Evolutionary conservation across 2,888 invertebrate species (phyloP).

Genomic region (Himalopsyche tibetana): DNA sequence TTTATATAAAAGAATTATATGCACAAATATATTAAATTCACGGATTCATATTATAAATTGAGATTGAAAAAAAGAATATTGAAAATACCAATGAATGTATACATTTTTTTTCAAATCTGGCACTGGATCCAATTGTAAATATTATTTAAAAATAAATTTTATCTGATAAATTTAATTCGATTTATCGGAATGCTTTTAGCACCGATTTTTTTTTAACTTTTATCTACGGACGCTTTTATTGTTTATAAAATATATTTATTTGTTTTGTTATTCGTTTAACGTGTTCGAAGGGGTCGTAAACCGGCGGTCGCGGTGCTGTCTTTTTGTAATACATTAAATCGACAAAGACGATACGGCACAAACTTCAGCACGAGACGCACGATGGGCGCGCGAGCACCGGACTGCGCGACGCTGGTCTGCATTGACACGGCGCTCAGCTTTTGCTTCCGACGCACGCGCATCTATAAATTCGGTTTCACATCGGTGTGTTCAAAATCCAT

Average conservation of each 20-base stretch:
- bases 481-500: not conserved
- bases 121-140: not conserved
- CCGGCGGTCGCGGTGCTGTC: constrained; percentile 27
- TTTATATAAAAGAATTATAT: too few relatives aligned
- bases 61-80: too few relatives aligned
- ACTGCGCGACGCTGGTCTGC: constrained; percentile 7
- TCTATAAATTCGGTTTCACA: not conserved
- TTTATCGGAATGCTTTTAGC: constrained; percentile 22
- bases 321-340: not conserved
- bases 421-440: not conserved
- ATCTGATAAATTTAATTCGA: constrained; percentile 1
- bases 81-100: too few relatives aligned
- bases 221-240: not conserved
- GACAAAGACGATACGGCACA: not conserved
- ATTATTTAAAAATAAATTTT: not conserved
- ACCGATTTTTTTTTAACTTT: not conserved
- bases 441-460: constrained; percentile 37
- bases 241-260: constrained; percentile 7
- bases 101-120: not conserved
- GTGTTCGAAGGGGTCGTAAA: constrained; percentile 22
- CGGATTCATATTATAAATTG: too few relatives aligned
- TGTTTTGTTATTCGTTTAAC: constrained; percentile 14
- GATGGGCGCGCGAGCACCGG: constrained; percentile 38
- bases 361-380: constrained; percentile 4
- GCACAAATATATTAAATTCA: too few relatives aligned